Evolutionary conservation across 2,888 invertebrate genomes (phyloP).

Genomic region (Melanotus villosus): DNA sequence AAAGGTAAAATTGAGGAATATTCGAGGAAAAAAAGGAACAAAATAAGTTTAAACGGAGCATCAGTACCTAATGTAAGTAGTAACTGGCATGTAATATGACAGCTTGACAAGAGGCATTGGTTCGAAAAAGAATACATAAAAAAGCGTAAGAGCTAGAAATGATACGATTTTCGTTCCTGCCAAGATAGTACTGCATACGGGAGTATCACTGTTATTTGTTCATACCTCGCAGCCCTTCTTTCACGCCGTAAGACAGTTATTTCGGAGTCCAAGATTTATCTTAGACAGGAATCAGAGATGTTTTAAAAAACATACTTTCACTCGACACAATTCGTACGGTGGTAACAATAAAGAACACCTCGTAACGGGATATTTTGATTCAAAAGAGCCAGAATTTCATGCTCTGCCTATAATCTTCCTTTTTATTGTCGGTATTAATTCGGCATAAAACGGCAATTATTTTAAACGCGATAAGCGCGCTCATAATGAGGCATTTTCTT

Average conservation of each 20-base stretch:
- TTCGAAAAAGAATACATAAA: slow-evolving; percentile 41
- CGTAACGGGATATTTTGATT: not conserved
- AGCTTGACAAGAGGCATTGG: slow-evolving; percentile 52
- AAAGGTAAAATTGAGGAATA: slow-evolving; percentile 8
- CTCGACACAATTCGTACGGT: slow-evolving; percentile 12
- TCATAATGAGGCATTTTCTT: not conserved
- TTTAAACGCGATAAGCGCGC: too few species aligned
- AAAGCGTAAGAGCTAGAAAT: slow-evolving; percentile 50
- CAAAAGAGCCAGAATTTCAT: not conserved
- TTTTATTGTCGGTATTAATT: not conserved
- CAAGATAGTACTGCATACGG: slow-evolving; percentile 28
- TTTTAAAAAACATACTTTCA: slow-evolving; percentile 20
- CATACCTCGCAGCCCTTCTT: slow-evolving; percentile 16
- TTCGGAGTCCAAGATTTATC: slow-evolving; percentile 14
- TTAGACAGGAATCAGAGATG: slow-evolving; percentile 16
- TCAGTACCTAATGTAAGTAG: slow-evolving; percentile 23
- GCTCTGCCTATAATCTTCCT: not conserved
- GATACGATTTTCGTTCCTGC: slow-evolving; percentile 52
- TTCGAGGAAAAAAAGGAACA: slow-evolving; percentile 4
- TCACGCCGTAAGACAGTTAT: slow-evolving; percentile 21
- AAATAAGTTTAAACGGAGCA: slow-evolving; percentile 17
- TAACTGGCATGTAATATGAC: slow-evolving; percentile 53
- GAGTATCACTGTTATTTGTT: slow-evolving; percentile 27
- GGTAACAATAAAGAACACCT: slow-evolving; percentile 2
- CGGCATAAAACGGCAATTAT: too few species aligned